Percentiles rank a stretch among this genome's conserved stretches.
Conservation (phyloP, 2,113 vertebrate genomes). For the Eleginops maclovinus region DNA sequence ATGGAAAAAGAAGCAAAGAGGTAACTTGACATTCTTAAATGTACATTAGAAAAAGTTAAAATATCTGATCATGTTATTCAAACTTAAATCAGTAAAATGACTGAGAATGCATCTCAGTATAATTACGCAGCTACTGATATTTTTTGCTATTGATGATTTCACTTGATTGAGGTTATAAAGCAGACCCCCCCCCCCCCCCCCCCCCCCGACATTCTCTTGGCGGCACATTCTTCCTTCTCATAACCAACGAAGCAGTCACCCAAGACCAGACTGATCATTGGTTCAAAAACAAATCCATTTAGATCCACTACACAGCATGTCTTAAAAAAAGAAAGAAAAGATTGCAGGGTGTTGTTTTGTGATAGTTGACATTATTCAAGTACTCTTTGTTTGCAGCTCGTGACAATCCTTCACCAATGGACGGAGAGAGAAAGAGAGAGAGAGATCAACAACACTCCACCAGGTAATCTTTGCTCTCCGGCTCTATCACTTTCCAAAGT, state of each 20-base stretch:
- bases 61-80: slow-evolving; percentile 68
- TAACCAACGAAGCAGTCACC: slow-evolving; percentile 28
- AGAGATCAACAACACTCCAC: slow-evolving; percentile 35
- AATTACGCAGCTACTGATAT: slow-evolving; percentile 49
- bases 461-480: slow-evolving; percentile 62
- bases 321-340: slow-evolving; percentile 40
- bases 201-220: slow-evolving; percentile 54
- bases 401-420: slow-evolving; percentile 90
- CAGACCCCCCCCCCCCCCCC: slow-evolving; percentile 32
- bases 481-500: slow-evolving; percentile 94
- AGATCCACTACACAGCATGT: slow-evolving; percentile 58
- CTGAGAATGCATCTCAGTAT: slow-evolving; percentile 38
- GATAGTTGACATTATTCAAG: slow-evolving; percentile 83
- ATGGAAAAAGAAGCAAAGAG: slow-evolving; percentile 43
- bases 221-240: slow-evolving; percentile 42
- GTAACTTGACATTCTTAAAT: slow-evolving; percentile 66
- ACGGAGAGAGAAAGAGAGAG: slow-evolving; percentile 40
- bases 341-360: slow-evolving; percentile 67
- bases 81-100: slow-evolving; percentile 55
- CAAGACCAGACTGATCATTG: slow-evolving; percentile 66
- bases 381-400: slow-evolving; percentile 90
- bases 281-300: slow-evolving; percentile 70
- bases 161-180: slow-evolving; percentile 77
- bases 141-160: slow-evolving; percentile 73
- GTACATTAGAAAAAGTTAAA: slow-evolving; percentile 73